Evolutionary conservation across 2,888 invertebrate species (phyloP).

Genomic region (Cacoxenus indagator): DNA sequence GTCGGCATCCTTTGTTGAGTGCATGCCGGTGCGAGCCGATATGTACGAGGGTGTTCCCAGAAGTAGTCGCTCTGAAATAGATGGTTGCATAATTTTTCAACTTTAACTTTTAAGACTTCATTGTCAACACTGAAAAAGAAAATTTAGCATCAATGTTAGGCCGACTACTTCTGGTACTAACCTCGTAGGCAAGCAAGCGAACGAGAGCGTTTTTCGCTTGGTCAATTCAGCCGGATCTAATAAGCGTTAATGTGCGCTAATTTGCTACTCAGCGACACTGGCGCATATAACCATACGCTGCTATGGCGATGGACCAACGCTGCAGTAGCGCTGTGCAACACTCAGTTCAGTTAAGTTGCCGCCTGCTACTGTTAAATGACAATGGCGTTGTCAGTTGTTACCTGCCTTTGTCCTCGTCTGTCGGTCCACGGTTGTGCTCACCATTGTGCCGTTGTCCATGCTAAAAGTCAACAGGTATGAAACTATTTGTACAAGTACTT

Average conservation of each 20-base stretch:
- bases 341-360: constrained; percentile 12
- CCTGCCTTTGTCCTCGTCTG: constrained; percentile 33
- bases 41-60: too few relatives aligned
- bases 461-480: constrained; percentile 15
- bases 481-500: constrained; percentile 9
- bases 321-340: not conserved
- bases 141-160: too few relatives aligned
- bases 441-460: not conserved
- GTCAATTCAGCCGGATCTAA: constrained; percentile 29
- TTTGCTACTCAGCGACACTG: constrained; percentile 45
- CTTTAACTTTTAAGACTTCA: too few relatives aligned
- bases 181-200: too few relatives aligned
- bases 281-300: not conserved
- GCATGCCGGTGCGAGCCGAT: too few relatives aligned
- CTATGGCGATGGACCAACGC: not conserved
- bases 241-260: constrained; percentile 57
- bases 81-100: too few relatives aligned
- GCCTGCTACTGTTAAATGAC: constrained; percentile 17
- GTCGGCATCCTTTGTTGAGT: not conserved
- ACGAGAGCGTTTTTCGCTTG: not conserved
- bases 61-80: too few relatives aligned
- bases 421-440: constrained; percentile 18
- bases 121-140: too few relatives aligned
- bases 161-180: too few relatives aligned
- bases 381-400: not conserved